Evolutionary conservation across 2,797 vertebrate genomes (phyloP), one percentile per base, ranked within the genome.

Genomic region (Odontamblyopus lacepedii): DNA sequence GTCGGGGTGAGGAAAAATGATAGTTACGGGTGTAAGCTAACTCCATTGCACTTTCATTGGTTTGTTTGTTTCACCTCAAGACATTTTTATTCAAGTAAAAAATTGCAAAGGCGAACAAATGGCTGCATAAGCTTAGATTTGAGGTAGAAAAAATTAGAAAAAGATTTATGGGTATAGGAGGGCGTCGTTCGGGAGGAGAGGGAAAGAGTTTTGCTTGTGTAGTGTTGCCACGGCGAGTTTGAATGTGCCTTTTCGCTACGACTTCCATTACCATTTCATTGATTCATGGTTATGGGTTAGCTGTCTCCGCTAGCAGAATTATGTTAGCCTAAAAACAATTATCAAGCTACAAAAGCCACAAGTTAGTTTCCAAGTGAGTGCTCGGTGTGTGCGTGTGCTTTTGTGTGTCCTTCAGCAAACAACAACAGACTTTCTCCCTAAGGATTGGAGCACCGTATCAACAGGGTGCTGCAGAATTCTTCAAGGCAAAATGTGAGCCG

Each of bases 261-360:
- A 83, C 80, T 65, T 87, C 85, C 86, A 89, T 90, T 89, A 90
- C 83, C 88, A 84, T 90, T 83, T 79, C 78, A 82, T 79, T 92
- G 89, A 91, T 90, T 91, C 89, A 90, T 88, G 80, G 82, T 90
- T 89, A 90, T 90, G 88, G 84, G 50, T 87, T 83, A 63, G 90
- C 87, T 87, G 88, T 84, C 89, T 88, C 72, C 66, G 77, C 82
- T 76, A 78, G 85, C 78, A 82, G 78, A 91, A 85, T 84, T 75
- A 88, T 89, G 86, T 87, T 83, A 81, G 81, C 75, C 81, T 84
- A 79, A 88, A 90, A 92, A 92, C 88, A 88, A 90, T 92, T 92
- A 91, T 83, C 85, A 82, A 84, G 85, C 86, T 84, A 82, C 85
- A 86, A 82, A 87, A 88, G 80, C 82, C 78, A 79, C 82, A 85